Evolutionary conservation across 2,888 invertebrate genomes (phyloP), one percentile per base, ranked within the genome.

Genomic region (Yponomeuta plumbellus): DNA sequence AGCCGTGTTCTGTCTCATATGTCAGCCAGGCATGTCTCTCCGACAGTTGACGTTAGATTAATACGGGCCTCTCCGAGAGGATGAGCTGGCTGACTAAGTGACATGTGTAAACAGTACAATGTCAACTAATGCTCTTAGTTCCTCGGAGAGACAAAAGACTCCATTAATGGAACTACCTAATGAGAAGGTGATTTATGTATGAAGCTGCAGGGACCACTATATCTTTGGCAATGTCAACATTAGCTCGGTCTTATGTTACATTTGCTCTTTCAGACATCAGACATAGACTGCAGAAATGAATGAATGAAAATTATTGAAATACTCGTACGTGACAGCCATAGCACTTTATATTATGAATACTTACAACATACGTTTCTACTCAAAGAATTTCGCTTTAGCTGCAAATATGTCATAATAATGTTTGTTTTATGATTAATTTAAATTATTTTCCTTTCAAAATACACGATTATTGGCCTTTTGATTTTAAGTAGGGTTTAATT

Each of bases 11-110:
- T 66, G 59, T 66, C 59, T 66, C 61, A 61, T 59, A 61, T 64
- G 63, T 67, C 66, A 22, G 44, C 67, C 67, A 57, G 66, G 59
- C 67, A 57, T 68, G 64, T 68, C 72, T 69, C 70, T 71, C 71
- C 1, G 74, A 72, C 72, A 70, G 68, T 71, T 74, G 76, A 75
- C 73, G 71, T 69, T 70, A 73, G 73, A 76, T 81, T 76, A 75
- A 75, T 75, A 69, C 71, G 70, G 76, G 73, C 70, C 68, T 68
- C 34, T 23, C 61, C 23, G 23, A 61, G 61, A 61, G 34, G 34
- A 11, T 61, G 63, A 63, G 63, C 44, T 21, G 40, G 63, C 44
- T 21, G 40, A 34, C 68, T 69, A 75, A 80, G 74, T 75, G 76
- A 77, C 79, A 72, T 70, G 71, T 69, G 75, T 76, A 75, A 80